Percentiles rank a stretch among this genome's conserved stretches.
phyloP scores from a whole-genome alignment of 1,140 invertebrate species.

The Panagrolaimus sp. region DNA sequence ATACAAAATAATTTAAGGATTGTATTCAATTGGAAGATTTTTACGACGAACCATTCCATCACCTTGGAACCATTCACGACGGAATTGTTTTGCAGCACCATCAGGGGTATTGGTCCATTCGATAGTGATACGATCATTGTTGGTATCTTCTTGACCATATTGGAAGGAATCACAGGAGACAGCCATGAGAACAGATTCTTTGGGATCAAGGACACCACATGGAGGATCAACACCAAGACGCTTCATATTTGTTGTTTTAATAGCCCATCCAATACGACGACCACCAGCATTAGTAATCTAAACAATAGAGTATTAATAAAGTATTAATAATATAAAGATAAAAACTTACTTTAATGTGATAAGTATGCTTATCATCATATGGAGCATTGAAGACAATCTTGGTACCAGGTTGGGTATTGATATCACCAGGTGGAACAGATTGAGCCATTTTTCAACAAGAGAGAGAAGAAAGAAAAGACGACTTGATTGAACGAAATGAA shows the following conservation, averaged over 20 bases:
- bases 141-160: constrained; percentile 40
- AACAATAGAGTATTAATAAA: too few species aligned
- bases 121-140: constrained; percentile 47
- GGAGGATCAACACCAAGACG: constrained; percentile 40
- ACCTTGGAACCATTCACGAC: constrained; percentile 47
- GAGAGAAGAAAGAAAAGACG: not conserved
- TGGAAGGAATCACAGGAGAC: constrained; percentile 47
- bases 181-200: constrained; percentile 40
- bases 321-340: too few species aligned
- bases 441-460: constrained; percentile 6
- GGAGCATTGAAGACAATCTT: too few species aligned
- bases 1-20: constrained; percentile 24
- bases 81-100: constrained; percentile 40
- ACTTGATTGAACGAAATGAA: too few species aligned
- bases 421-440: too few species aligned
- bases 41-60: constrained; percentile 49
- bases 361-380: too few species aligned
- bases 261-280: constrained; percentile 42
- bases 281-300: constrained; percentile 40
- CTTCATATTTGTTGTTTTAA: constrained; percentile 43
- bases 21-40: constrained; percentile 48
- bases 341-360: too few species aligned
- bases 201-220: constrained; percentile 43
- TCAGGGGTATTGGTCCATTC: constrained; percentile 48
- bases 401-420: too few species aligned